Conservation (phyloP, 1,140 invertebrate genomes). For the Muscidifurax raptorellus region DNA sequence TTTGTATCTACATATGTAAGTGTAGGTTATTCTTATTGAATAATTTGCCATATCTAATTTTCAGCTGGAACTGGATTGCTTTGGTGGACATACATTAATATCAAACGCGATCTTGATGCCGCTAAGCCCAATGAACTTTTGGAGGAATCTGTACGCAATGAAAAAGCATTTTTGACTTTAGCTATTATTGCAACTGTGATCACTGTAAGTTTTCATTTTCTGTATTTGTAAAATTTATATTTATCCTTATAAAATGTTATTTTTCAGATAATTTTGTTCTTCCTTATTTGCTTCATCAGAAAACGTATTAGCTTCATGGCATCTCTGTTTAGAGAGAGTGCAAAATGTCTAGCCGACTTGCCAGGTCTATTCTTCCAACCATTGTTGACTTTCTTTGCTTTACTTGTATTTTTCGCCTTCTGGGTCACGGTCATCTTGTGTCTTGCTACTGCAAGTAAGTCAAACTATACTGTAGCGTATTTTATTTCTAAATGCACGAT, state of each 20-base stretch:
- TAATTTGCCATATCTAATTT: constrained; percentile 33
- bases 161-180: constrained; percentile 88
- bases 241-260: constrained; percentile 40
- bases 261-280: constrained; percentile 85
- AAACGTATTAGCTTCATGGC: constrained; percentile 88
- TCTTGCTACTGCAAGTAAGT: constrained; percentile 84
- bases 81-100: constrained; percentile 92
- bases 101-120: constrained; percentile 82
- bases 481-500: constrained; percentile 21
- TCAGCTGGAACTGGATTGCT: constrained; percentile 84
- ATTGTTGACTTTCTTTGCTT: constrained; percentile 87
- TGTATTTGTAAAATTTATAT: constrained; percentile 35
- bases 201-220: constrained; percentile 80
- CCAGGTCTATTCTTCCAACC: constrained; percentile 93
- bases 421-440: constrained; percentile 88
- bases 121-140: constrained; percentile 77
- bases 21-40: constrained; percentile 27
- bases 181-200: constrained; percentile 92
- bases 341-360: constrained; percentile 87
- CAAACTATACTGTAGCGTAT: constrained; percentile 11
- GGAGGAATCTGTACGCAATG: constrained; percentile 89
- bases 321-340: constrained; percentile 90
- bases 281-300: constrained; percentile 87
- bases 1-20: constrained; percentile 1
- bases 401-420: constrained; percentile 88